Evolutionary conservation across 1,140 invertebrate genomes (phyloP).

Genomic region (Brachionus rotundiformis): DNA sequence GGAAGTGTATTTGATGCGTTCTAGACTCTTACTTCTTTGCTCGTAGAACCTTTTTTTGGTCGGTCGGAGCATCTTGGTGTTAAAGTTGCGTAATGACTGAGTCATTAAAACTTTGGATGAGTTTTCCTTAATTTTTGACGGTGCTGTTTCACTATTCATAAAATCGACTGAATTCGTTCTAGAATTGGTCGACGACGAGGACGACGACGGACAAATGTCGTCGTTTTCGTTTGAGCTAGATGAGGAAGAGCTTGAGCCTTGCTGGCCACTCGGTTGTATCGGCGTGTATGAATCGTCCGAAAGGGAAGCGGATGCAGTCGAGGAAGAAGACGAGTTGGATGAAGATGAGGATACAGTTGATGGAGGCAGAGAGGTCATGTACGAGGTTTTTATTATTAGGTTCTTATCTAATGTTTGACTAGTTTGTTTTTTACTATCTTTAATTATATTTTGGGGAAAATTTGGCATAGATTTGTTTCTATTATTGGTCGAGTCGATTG

Average conservation of each 20-base stretch:
- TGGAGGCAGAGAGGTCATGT: not conserved
- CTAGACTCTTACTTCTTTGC: constrained; percentile 25
- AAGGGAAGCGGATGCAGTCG: constrained; percentile 4
- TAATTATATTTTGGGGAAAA: not conserved
- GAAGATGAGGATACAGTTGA: constrained; percentile 16
- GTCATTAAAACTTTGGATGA: not conserved
- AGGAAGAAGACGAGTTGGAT: constrained; percentile 16
- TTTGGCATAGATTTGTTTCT: constrained; percentile 30
- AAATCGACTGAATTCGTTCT: constrained; percentile 4
- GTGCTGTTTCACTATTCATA: not conserved
- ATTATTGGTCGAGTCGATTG: not conserved
- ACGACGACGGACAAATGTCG: constrained; percentile 1
- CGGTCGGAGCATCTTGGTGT: not conserved
- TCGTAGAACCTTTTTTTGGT: constrained; percentile 42
- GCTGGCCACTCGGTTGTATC: not conserved
- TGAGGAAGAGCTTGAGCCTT: not conserved
- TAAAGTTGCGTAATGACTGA: not conserved
- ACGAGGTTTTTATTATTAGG: constrained; percentile 15
- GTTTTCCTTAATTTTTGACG: not conserved
- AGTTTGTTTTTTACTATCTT: constrained; percentile 24
- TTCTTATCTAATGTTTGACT: constrained; percentile 46
- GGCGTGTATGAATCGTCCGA: constrained; percentile 8
- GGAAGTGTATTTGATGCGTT: constrained; percentile 35
- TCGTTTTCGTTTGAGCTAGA: constrained; percentile 29
- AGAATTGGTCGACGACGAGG: not conserved